A percentile compares a stretch with the other conserved stretches of the same genome.
These are phyloP conservation scores for Drosophila pandora DNA, from an alignment of 1,140 invertebrate genomes.

Conservation along the genomic window DNA sequence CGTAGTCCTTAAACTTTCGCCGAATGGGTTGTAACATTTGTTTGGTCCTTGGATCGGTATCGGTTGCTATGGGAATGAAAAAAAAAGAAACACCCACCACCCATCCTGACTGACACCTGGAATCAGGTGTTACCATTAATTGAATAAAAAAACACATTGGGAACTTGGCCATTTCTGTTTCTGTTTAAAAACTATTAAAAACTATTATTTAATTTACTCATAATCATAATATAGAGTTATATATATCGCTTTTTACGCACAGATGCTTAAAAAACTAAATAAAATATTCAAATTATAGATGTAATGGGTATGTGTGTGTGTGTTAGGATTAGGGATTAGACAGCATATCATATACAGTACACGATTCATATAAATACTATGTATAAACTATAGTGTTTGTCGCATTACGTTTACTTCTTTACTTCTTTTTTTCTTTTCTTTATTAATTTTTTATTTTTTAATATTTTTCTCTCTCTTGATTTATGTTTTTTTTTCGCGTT, in stretches of 20 bases:
- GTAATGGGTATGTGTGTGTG: conserved; percentile 72
- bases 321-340: conserved; percentile 74
- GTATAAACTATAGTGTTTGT: conserved; percentile 72
- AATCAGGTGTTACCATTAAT: conserved; percentile 1
- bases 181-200: conserved; percentile 83
- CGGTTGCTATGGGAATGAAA: conserved; percentile 47
- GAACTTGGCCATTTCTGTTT: conserved; percentile 60
- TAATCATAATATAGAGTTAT: conserved; percentile 78
- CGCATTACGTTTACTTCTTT: conserved; percentile 34
- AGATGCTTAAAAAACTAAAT: conserved; percentile 62
- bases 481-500: conserved; percentile 20
- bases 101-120: neutral
- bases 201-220: conserved; percentile 83
- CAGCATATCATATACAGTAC: conserved; percentile 81
- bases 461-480: conserved; percentile 5
- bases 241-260: conserved; percentile 61
- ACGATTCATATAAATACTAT: conserved; percentile 75
- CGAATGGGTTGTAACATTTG: conserved; percentile 42
- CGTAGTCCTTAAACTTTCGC: conserved; percentile 6
- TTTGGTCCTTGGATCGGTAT: conserved; percentile 65
- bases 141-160: conserved; percentile 41
- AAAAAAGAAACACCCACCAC: neutral
- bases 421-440: conserved; percentile 10
- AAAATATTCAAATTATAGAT: conserved; percentile 75
- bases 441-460: conserved; percentile 2